A percentile compares a stretch with the other conserved stretches of the same genome.
Conservation (phyloP, 2,113 vertebrate genomes). For the Rhegmatorhina hoffmannsi region DNA sequence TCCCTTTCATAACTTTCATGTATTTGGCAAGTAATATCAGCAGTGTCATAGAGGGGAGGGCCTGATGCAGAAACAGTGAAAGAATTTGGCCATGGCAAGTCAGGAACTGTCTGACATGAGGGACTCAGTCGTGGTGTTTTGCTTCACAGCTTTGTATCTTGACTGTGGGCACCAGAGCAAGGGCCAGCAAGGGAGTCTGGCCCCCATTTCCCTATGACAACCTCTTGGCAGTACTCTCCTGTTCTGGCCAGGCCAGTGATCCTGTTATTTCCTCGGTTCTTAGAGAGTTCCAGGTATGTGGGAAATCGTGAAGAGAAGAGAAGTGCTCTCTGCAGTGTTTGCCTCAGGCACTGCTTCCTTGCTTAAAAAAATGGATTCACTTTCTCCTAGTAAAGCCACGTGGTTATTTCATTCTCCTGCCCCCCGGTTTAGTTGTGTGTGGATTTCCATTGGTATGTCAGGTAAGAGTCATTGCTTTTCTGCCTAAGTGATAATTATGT, state of each 20-base stretch:
- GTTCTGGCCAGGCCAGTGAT: background rate
- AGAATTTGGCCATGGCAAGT: background rate
- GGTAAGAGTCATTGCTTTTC: background rate
- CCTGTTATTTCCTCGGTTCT: background rate
- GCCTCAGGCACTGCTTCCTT: background rate
- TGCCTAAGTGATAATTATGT: background rate
- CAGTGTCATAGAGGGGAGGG: background rate
- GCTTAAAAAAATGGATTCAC: background rate
- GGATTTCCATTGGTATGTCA: background rate
- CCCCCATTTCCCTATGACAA: background rate
- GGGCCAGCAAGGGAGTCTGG: background rate
- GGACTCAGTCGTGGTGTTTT: background rate
- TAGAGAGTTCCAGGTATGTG: background rate
- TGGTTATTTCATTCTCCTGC: background rate
- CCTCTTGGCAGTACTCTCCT: background rate
- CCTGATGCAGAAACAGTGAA: background rate
- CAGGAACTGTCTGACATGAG: background rate
- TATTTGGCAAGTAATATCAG: background rate
- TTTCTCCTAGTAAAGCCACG: background rate
- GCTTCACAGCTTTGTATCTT: background rate
- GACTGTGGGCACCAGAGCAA: background rate
- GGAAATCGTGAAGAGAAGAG: background rate
- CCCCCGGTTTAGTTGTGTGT: background rate
- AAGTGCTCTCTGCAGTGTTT: background rate
- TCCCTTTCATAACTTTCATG: background rate